A percentile compares a stretch with the other conserved stretches of the same genome.
Evolutionary conservation across 2,797 vertebrate species (phyloP).

Genomic region (Pempheris klunzingeri): DNA sequence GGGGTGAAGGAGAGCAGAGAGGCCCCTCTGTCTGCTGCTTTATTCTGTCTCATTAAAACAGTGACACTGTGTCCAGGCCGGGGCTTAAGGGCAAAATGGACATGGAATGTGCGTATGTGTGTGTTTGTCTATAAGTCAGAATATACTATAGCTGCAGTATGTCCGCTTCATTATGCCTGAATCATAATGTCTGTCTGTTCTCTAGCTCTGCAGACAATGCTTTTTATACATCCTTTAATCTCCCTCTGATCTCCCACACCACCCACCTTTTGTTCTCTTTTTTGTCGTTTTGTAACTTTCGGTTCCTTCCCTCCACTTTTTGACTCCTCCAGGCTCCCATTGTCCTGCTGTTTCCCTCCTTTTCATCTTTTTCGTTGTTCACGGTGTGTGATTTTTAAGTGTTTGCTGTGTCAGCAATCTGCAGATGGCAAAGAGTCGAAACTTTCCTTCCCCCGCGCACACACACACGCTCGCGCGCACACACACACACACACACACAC

Average conservation of each 20-base stretch:
- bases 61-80: constrained; percentile 65
- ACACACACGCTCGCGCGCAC: not conserved
- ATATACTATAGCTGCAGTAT: not conserved
- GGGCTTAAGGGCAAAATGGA: constrained; percentile 52
- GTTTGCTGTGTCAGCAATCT: constrained; percentile 61
- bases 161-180: constrained; percentile 2
- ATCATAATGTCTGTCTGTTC: not conserved
- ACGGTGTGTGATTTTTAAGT: constrained; percentile 14
- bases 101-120: constrained; percentile 57
- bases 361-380: constrained; percentile 59
- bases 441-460: constrained; percentile 31
- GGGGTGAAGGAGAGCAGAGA: constrained; percentile 67
- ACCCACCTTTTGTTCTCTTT: constrained; percentile 21
- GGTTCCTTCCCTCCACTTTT: constrained; percentile 17
- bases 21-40: constrained; percentile 69
- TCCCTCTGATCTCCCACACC: constrained; percentile 44
- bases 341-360: constrained; percentile 54
- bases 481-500: too few species aligned
- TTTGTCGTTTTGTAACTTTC: constrained; percentile 9
- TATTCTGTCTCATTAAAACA: constrained; percentile 65
- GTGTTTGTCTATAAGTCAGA: constrained; percentile 37
- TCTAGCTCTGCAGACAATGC: not conserved
- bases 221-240: constrained; percentile 40
- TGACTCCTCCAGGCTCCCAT: constrained; percentile 23
- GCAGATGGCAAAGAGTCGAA: constrained; percentile 19